Evolutionary conservation across 1,140 invertebrate genomes (phyloP), one percentile per base, ranked within the genome.

Genomic region (Teleopsis dalmanni): DNA sequence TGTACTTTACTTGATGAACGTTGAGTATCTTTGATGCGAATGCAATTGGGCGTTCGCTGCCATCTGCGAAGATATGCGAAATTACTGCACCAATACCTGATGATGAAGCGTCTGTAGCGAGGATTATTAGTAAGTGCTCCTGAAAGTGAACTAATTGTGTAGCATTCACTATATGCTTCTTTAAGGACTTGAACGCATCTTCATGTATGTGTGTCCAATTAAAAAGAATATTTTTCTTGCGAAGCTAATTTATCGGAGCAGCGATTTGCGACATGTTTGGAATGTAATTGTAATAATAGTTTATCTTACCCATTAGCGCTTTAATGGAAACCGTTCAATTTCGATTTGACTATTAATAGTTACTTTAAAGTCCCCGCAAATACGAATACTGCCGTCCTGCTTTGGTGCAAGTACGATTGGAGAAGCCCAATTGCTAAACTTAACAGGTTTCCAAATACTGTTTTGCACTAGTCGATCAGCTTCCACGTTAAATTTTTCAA

Each of bases 11-110:
- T 42, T 67, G 53, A 21, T 55, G 55, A 14, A 13, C 18, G 34
- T 57, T 37, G 21, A 60, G 37, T 9, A 58, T 57, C 14, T 41
- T 41, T 10, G 38, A 41, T 22, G 38, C 38, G 38, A 41, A 41
- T 7, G 38, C 38, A 7, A 41, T 41, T 9, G 38, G 38, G 22
- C 58, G 54, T 54, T 75, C 71, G 2, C 35, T 35, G 13, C 58
- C 63, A 53, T 74, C 60, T 18, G 51, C 10, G 19, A 63, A 54
- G 2, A 43, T 51, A 47, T 80, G 76, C 4, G 63, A 62, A 1
- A 80, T 50, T 8, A 76, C 65, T 4, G 67, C 69, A 0, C 75
- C 74, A 4, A 79, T 54, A n/a, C 73, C 76, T 54, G 68, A 70
- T 1, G 60, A 48, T 31, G 65, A 73, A 14, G 75, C 74, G 62